Base-by-base conservation (phyloP, 2,888 invertebrate genomes). In the Drosophila emarginata region DNA sequence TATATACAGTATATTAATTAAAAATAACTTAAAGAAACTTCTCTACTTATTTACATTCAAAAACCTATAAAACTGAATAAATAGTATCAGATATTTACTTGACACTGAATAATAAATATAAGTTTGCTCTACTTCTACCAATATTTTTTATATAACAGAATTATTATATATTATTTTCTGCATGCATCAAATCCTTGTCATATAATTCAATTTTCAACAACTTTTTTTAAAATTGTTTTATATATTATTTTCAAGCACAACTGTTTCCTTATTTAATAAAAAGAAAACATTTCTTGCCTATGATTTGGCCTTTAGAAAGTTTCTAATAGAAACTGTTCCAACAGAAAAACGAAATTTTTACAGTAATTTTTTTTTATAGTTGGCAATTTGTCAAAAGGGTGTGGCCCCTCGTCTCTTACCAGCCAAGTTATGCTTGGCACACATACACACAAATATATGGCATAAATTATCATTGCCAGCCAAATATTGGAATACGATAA, bases 361-460 rank as follows among this genome's bases (percentile, higher is more conserved):
- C 12, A 12, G 12, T 6, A 14, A 14, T 67, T 53, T 69, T 72
- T 57, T 73, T 73, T 61, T 56, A 66, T 64, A 51, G 40, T 74
- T 88, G 82, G 87, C 88, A 76, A 75, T 77, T 80, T 87, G 76
- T 78, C 87, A 88, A 82, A 71, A 69, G 85, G 87, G 87, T 72
- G 85, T 82, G 75, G 77, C 72, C 56, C 40, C 60, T 60, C 18
- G 21, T 54, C 73, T 50, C 45, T 58, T 61, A 39, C 68, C 58
- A 54, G 11, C 69, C 56, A 60, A 51, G 56, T 23, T 12, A 52
- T 23, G 28, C 39, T 45, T 40, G 23, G 18, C 58, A 61, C 56
- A 69, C 57, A 66, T 28, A 39, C 60, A 56, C 54, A 61, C 51
- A 51, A 51, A 57, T 32, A 50, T 51, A 59, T 50, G 68, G 67